Base-by-base conservation (phyloP, 1,140 invertebrate species). In the Drosophila ananassae region DNA sequence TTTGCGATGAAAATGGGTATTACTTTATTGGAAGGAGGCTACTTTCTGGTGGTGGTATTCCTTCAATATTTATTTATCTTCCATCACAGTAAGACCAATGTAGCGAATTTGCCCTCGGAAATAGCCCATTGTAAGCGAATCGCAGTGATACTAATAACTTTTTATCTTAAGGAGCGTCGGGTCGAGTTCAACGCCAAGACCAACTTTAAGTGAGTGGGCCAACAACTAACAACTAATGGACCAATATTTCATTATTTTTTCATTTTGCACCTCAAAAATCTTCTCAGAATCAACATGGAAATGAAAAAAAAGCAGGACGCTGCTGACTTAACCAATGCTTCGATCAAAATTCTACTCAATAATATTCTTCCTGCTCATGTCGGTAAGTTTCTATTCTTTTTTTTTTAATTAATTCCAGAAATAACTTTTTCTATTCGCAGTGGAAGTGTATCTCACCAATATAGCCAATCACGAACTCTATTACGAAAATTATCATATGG, bases 341-440 rank as follows among this genome's bases (percentile, higher is more conserved):
- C 97, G 0, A 98, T 97, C 91, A 96, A 95, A 78, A 94, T 97
- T 91, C 92, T 98, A 28, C 93, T 98, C 0, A 94, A 96, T 72
- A 98, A 98, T 91, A 97, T 98, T 82, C 92, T 98, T 12, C 97
- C 97, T 1, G 93, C 94, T 37, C 97, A 97, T 91, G 96, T 98
- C 47, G 96, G 96, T 97, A 92, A 90, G 94, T 91, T 8, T 0
- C 1, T 3, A 24, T 10, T 47, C 9, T 24, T 24, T 39, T 39
- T 37, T n/a, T 54, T 39, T 37, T 17, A 32, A 17, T 60, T 2
- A 10, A 22, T 13, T 60, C 25, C 10, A 37, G 34, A 10, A 37
- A 4, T 1, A 3, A 2, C 44, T 22, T 3, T 22, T 8, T 22
- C 2, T 9, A 24, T 24, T 22, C 2, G 21, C 44, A 47, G 44